These are phyloP conservation scores for Danio kyathit DNA, from an alignment of 2,797 vertebrate species.

Conservation along the genomic window DNA sequence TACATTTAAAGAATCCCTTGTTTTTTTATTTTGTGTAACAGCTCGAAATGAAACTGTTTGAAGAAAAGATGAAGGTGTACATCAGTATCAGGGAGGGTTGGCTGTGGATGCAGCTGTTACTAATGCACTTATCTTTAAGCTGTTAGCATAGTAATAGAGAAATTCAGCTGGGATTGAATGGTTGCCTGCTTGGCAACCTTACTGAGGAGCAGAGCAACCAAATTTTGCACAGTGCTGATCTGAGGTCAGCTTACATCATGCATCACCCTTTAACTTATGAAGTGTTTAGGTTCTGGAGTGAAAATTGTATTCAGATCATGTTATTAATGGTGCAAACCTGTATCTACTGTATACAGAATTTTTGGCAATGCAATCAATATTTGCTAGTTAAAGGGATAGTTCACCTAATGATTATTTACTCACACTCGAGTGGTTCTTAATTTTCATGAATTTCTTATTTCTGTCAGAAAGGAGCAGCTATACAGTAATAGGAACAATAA, in stretches of 20 bases:
- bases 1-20: conserved; percentile 5
- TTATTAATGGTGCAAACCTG: no score
- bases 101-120: conserved; percentile 76
- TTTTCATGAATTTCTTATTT: no score
- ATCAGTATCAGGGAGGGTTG: conserved; percentile 66
- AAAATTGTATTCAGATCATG: not conserved
- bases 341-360: no score
- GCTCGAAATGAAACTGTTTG: not conserved
- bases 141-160: conserved; percentile 84
- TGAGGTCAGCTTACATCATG: conserved; percentile 4
- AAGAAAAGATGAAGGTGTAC: conserved; percentile 33
- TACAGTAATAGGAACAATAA: no score
- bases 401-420: no score
- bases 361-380: no score
- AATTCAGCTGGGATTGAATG: conserved; percentile 70
- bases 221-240: conserved; percentile 11
- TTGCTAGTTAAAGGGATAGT: no score
- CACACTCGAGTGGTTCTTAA: no score
- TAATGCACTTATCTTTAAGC: conserved; percentile 83
- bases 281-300: not conserved
- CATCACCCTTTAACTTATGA: not conserved
- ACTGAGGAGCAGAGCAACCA: conserved; percentile 14
- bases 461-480: no score
- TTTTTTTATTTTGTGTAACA: not conserved
- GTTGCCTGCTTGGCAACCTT: conserved; percentile 41